phyloP scores from a whole-genome alignment of 2,113 vertebrate genomes.

The Oncorhynchus tshawytscha region DNA sequence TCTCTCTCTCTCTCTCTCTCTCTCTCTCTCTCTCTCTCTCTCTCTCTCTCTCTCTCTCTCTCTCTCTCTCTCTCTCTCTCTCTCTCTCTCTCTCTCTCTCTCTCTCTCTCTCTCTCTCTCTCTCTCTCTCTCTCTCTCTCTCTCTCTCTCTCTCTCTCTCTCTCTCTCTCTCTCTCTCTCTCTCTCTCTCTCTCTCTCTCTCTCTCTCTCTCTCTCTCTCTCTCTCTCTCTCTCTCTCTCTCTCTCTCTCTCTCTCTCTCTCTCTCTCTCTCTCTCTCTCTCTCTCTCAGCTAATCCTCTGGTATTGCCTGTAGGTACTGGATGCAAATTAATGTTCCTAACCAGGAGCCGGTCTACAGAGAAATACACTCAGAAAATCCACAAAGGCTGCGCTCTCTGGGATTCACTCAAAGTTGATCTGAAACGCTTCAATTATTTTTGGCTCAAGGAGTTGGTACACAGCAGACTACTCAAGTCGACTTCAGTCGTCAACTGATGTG shows the following conservation, averaged over 20 bases:
- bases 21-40: slow-evolving; percentile 1
- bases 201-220: background rate
- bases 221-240: background rate
- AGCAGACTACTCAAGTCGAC: no score
- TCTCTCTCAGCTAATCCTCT: slow-evolving; percentile 34
- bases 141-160: background rate
- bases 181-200: background rate
- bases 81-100: background rate
- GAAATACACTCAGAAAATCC: background rate
- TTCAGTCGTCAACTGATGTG: no score
- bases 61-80: background rate
- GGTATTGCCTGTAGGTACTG: slow-evolving; percentile 37
- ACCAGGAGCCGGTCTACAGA: slow-evolving; percentile 2
- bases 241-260: background rate
- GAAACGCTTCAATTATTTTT: background rate
- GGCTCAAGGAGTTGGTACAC: no score
- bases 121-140: background rate
- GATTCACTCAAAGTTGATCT: background rate
- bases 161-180: slow-evolving; percentile 3
- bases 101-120: background rate
- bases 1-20: background rate
- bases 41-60: background rate
- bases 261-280: background rate
- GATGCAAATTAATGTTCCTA: slow-evolving; percentile 21
- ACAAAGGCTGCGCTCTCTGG: background rate